Evolutionary conservation across 1,140 invertebrate genomes (phyloP), one percentile per base, ranked within the genome.

Genomic region (Anastrepha ludens): DNA sequence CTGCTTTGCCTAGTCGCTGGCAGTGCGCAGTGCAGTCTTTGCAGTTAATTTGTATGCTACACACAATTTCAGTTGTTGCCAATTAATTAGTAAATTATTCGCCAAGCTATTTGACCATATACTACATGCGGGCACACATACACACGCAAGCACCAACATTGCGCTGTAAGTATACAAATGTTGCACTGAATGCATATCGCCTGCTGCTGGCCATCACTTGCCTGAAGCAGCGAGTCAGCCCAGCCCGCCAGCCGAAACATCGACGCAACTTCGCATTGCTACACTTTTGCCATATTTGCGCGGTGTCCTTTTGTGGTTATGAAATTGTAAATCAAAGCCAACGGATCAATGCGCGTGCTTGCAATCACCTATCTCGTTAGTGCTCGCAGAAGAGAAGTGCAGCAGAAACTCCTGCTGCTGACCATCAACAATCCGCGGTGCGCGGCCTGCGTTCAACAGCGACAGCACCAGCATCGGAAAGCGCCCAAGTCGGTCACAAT

Each of bases 61-160:
- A 81, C 74, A 81, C 74, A 81, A 55, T 50, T 29, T 81, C 47
- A 81, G 74, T 81, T 81, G 74, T 81, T 81, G 74, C 74, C 74
- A 81, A 81, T 81, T 81, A 81, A 81, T 81, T 81, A 81, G 74
- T 81, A 81, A 81, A 81, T 81, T 81, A 81, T 81, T 81, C 74
- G 74, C 74, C 47, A 81, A 55, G 47, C 47, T 55, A 55, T 81
- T 81, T 81, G 74, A 81, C 74, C 74, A 81, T 81, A 81, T 55
- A 81, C 74, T 81, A 81, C 50, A n/a, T 47, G 17, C 8, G 8
- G 17, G 0, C n/a, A 55, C 20, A 81, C 2, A 81, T 9, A 81
- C 47, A 78, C 2, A 50, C 50, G 17, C 5, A 50, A 1, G 6
- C n/a, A 47, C 39, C 17, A 47, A 50, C 47, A 55, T 81, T 81